Conservation (phyloP, 1,140 invertebrate genomes). For the Radopholus similis region DNA sequence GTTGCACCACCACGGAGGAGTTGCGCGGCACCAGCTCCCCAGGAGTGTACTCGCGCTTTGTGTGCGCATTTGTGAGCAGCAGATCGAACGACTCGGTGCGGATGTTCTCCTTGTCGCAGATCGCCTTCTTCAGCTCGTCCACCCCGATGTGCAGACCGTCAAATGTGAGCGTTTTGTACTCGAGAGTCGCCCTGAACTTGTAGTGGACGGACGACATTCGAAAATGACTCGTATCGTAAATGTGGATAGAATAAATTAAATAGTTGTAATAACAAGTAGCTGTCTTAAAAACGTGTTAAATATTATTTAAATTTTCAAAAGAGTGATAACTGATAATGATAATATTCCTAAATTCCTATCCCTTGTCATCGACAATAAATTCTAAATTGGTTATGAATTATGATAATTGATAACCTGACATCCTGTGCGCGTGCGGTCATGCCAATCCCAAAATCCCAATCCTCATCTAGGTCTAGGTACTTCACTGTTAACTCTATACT, state of each 20-base stretch:
- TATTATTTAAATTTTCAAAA: too few species aligned
- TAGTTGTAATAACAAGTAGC: not conserved
- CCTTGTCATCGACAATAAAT: too few species aligned
- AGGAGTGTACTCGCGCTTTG: conserved; percentile 70
- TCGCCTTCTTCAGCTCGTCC: conserved; percentile 85
- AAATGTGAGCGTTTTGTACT: conserved; percentile 91
- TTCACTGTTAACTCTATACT: too few species aligned
- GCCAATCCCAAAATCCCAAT: too few species aligned
- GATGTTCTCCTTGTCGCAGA: conserved; percentile 87
- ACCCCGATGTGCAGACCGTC: conserved; percentile 93
- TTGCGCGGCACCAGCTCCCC: conserved; percentile 91
- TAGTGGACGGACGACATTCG: conserved; percentile 85
- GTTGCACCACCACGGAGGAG: conserved; percentile 86
- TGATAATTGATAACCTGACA: too few species aligned
- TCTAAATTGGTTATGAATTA: too few species aligned
- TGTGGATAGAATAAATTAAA: not conserved
- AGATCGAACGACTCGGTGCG: conserved; percentile 85
- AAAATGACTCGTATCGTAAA: not conserved
- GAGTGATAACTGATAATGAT: too few species aligned
- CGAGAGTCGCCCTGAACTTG: conserved; percentile 90
- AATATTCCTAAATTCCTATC: too few species aligned
- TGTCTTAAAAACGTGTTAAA: not conserved
- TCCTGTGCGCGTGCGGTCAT: too few species aligned
- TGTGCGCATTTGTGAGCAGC: conserved; percentile 92
- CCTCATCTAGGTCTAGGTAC: too few species aligned